Evolutionary conservation across 2,113 vertebrate genomes (phyloP), one percentile per base, ranked within the genome.

Genomic region (Origma solitaria): DNA sequence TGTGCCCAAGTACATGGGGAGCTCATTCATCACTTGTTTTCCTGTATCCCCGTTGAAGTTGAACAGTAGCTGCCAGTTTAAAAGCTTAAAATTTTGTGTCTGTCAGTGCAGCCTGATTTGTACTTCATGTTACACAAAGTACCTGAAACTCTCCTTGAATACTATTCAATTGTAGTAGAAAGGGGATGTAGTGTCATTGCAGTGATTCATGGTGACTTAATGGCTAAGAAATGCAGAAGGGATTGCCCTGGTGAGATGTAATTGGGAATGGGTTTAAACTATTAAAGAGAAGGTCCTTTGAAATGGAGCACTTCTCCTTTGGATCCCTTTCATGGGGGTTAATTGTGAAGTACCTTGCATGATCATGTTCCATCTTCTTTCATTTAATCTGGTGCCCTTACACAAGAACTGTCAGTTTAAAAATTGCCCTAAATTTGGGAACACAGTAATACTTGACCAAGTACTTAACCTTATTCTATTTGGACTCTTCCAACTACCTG

Each of bases 111-210:
- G 45, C 33, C 21, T 33, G 5, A 70, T 33, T 33, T 35, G 42
- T 35, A 31, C 45, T 82, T 65, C 0, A 0, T 62, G 0, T 35
- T 30, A 2, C 1, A 33, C 3, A 3, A 30, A 58, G 80, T 54
- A 17, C 21, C 56, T 31, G 68, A 54, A 78, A 17, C 45, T 76
- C 77, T 31, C 28, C 45, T 40, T 15, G 28, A 23, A 3, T 40
- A 2, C 61, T 61, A 0, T 13, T 75, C 6, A 40, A 1, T 54
- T 28, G 13, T 21, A 11, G 30, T 47, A 1, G 25, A 42, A 23
- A 31, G 45, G 77, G 66, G 30, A 49, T 4, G 1, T 53, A 8
- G 40, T 62, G 58, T 62, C 47, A 15, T 24, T 54, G 82, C 56
- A 15, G 1, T 83, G 86, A 88, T 31, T 90, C 27, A 15, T 15